Evolutionary conservation across 2,888 invertebrate species (phyloP), one percentile per base, ranked within the genome.

Genomic region (Merodon equestris): DNA sequence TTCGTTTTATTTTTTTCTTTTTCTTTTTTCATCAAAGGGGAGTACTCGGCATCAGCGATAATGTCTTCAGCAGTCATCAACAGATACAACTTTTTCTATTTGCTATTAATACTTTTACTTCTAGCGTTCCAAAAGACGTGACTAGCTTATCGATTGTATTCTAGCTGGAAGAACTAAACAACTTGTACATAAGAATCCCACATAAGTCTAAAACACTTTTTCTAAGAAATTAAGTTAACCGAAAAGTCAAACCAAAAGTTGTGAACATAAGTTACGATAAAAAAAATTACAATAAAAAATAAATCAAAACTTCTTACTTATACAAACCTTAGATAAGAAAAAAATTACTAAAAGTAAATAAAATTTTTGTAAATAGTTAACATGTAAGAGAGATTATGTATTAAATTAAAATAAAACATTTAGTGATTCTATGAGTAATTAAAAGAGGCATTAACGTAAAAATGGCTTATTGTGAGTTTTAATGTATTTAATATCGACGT

Each of bases 1-100:
- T 27, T 4, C 3, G 27, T 4, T 4, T 7, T n/a, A n/a, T 4
- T 27, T 27, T 27, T 2, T 27, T 4, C 27, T 7, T 45, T 74
- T 12, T 48, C 9, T 50, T 13, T 67, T 4, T 47, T 27, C 38
- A 36, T 83, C 84, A 75, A 82, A 88, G 88, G 88, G 82, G 88
- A 89, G 83, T 89, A 89, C 83, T 89, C 88, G 50, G 88, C 89
- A 82, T 89, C 89, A 82, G 88, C 88, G 72, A 89, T 89, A 79
- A 89, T 88, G 86, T 89, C 88, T 51, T 84, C 84, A 57, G 86
- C 86, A 17, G 71, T 76, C 60, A 77, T 82, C 64, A 81, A 70
- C 60, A 72, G 53, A 13, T 57, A 67, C 18, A 73, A 82, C 53
- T 63, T 82, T 70, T 84, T 83, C 36, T 82, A 82, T 68, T 79